Base-by-base conservation (phyloP, 2,113 vertebrate genomes). In the Sapajus apella region DNA sequence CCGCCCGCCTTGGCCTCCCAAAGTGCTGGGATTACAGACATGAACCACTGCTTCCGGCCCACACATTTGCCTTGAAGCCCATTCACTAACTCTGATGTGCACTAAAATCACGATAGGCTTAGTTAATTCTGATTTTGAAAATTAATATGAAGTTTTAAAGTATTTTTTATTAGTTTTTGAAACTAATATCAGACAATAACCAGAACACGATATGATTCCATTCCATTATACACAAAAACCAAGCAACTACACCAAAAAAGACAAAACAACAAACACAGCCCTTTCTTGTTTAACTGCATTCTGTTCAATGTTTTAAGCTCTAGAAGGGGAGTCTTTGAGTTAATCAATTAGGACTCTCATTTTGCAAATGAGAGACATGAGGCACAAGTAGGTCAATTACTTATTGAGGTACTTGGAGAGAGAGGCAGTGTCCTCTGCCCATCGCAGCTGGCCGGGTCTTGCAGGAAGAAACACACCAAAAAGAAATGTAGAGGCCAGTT, bases 341-440 rank as follows among this genome's bases (percentile, higher is more conserved):
- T 72, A 32, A 72, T 61, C 37, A 70, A 45, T 68, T n/a, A 89
- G 66, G 37, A 72, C 73, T 17, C n/a, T 25, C 40, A 80, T 83
- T 75, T 79, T 87, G 72, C 55, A 79, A 75, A 35, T 12, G 76
- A 96, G 76, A 88, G 37, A 55, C 32, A 7, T 12, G 95, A 98
- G 96, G 96, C 96, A 92, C 83, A 47, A 56, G 47, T 50, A 90
- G 56, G 83, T 82, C 95, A 90, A 8, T 40, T 76, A 80, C 79
- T 76, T 86, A 10, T 68, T 45, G 95, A 97, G 93, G 91, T 97
- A 58, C 95, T 72, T 61, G 76, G 85, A 92, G 37, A 95, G 25
- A 47, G 68, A 79, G 95, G 91, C 45, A 91, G 85, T 81, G 21
- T 66, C 21, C 43, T 45, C 73, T n/a, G 81, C 58, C 45, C 52